These are phyloP conservation scores for Geophilus truncorum DNA, from an alignment of 2,888 invertebrate species.

Conservation along the genomic window DNA sequence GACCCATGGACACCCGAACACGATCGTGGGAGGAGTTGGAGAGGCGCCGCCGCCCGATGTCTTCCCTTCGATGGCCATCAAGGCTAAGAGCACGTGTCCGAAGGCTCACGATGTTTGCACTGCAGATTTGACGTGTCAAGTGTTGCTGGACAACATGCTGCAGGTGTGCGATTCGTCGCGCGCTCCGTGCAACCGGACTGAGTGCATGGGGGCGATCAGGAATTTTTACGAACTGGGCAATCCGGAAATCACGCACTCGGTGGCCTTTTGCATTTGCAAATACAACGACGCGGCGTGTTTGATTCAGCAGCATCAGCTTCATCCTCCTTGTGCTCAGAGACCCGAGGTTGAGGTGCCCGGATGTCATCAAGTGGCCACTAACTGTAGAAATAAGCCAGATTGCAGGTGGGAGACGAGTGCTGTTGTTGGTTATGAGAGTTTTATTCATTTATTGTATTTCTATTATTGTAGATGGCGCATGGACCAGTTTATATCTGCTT, in stretches of 20 bases:
- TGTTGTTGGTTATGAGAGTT: too few relatives aligned
- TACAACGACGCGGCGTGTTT: slow-evolving; percentile 78
- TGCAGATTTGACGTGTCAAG: slow-evolving; percentile 32
- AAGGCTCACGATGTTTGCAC: slow-evolving; percentile 34
- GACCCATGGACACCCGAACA: neutral
- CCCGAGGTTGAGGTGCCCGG: slow-evolving; percentile 69
- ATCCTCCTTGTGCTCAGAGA: slow-evolving; percentile 81
- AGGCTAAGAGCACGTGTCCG: slow-evolving; percentile 35
- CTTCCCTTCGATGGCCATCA: neutral
- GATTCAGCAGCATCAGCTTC: slow-evolving; percentile 81
- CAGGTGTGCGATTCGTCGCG: slow-evolving; percentile 33
- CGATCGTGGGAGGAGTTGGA: neutral
- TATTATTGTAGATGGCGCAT: slow-evolving; percentile 71
- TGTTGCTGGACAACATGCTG: slow-evolving; percentile 34
- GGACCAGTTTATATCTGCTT: slow-evolving; percentile 84
- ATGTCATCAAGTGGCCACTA: slow-evolving; percentile 76
- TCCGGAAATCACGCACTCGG: slow-evolving; percentile 31
- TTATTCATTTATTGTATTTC: too few relatives aligned
- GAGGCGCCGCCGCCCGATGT: neutral
- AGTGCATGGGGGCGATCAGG: slow-evolving; percentile 35
- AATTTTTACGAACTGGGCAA: slow-evolving; percentile 36
- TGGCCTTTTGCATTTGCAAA: slow-evolving; percentile 38
- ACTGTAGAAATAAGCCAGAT: slow-evolving; percentile 71
- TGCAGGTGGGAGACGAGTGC: slow-evolving; percentile 75
- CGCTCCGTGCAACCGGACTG: slow-evolving; percentile 35